A percentile compares a stretch with the other conserved stretches of the same genome.
Conservation (phyloP, 2,113 vertebrate species). For the Tenebrosternarchus preto region DNA sequence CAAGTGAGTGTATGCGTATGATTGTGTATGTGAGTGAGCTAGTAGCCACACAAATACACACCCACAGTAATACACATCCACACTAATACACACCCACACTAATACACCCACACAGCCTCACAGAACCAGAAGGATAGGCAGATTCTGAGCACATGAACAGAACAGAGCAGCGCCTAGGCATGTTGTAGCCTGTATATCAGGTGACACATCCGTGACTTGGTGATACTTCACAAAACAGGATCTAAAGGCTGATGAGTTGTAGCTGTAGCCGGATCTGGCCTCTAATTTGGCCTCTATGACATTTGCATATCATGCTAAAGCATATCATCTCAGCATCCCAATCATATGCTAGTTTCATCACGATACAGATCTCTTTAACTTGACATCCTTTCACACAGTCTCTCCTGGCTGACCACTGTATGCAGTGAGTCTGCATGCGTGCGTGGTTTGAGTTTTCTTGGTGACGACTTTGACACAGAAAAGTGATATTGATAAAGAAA, state of each 20-base stretch:
- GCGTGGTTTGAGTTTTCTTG: neutral
- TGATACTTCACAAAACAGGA: too few species aligned
- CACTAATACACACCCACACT: neutral
- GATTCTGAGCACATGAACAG: neutral
- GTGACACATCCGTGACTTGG: neutral
- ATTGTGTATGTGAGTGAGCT: slow-evolving; percentile 2
- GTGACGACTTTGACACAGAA: slow-evolving; percentile 22
- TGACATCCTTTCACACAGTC: too few species aligned
- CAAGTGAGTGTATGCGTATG: slow-evolving; percentile 7
- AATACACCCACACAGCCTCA: neutral
- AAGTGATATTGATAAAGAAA: neutral
- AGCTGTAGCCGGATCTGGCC: too few species aligned
- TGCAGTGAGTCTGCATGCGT: neutral
- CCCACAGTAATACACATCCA: neutral
- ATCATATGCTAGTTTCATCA: too few species aligned
- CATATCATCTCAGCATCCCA: too few species aligned
- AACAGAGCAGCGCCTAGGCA: neutral
- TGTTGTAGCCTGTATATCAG: neutral
- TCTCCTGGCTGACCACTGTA: too few species aligned
- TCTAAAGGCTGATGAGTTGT: too few species aligned
- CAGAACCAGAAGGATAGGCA: neutral
- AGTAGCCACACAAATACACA: neutral
- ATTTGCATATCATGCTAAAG: too few species aligned
- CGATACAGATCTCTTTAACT: too few species aligned
- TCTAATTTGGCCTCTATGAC: too few species aligned